Evolutionary conservation across 2,797 vertebrate genomes (phyloP).

Genomic region (Acipenser transmontanus): DNA sequence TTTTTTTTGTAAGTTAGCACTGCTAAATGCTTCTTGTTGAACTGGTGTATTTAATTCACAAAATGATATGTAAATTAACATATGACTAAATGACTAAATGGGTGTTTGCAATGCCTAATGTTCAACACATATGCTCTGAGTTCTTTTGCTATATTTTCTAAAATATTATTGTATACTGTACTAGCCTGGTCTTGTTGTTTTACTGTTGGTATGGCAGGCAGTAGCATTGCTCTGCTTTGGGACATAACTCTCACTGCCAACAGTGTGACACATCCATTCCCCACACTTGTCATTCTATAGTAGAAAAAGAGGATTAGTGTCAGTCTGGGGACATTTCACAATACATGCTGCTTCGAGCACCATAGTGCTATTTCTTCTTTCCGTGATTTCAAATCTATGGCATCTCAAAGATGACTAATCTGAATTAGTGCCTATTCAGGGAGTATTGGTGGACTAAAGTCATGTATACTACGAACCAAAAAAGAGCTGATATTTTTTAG

Average conservation of each 20-base stretch:
- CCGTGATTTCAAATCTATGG: slow-evolving; percentile 40
- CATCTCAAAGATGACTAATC: slow-evolving; percentile 10
- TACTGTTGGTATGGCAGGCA: slow-evolving; percentile 43
- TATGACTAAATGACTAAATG: too few relatives aligned
- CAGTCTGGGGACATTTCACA: slow-evolving; percentile 54
- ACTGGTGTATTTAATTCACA: too few relatives aligned
- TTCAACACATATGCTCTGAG: too few relatives aligned
- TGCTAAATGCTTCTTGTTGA: too few relatives aligned
- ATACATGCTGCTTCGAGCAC: slow-evolving; percentile 40
- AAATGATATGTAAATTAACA: too few relatives aligned
- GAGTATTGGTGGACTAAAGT: neutral
- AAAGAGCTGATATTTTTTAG: too few relatives aligned
- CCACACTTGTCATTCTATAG: slow-evolving; percentile 56
- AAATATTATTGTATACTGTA: neutral
- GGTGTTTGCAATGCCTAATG: too few relatives aligned
- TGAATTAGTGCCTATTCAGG: neutral
- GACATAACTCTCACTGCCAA: slow-evolving; percentile 41
- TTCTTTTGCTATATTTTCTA: too few relatives aligned
- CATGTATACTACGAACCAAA: neutral
- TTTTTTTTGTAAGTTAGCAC: too few relatives aligned
- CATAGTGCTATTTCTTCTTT: slow-evolving; percentile 44
- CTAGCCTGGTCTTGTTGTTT: slow-evolving; percentile 29
- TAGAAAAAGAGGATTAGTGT: slow-evolving; percentile 65
- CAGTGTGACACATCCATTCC: slow-evolving; percentile 54
- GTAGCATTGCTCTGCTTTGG: slow-evolving; percentile 42